Percentiles rank a stretch among this genome's conserved stretches.
Conservation (phyloP, 2,797 vertebrate genomes). For the Chanos chanos region DNA sequence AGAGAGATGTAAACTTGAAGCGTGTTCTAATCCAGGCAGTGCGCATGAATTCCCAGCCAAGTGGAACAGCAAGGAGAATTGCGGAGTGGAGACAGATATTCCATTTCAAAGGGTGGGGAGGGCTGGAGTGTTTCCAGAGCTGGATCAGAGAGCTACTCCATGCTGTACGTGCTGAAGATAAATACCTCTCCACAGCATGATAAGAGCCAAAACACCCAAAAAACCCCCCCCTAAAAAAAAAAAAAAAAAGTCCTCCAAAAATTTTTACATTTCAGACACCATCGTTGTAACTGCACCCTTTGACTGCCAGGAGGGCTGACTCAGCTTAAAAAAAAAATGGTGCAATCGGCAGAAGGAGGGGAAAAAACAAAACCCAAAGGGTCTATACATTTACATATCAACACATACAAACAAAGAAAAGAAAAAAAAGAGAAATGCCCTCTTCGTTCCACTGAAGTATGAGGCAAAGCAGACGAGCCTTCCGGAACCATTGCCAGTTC, state of each 20-base stretch:
- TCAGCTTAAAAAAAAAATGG: constrained; percentile 15
- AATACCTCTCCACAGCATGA: constrained; percentile 28
- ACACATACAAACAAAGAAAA: constrained; percentile 33
- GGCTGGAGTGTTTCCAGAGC: constrained; percentile 33
- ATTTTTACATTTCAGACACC: constrained; percentile 3
- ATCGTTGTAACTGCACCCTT: constrained; percentile 23
- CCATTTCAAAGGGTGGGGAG: constrained; percentile 44
- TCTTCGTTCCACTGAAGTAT: constrained; percentile 33
- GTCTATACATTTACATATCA: constrained; percentile 47
- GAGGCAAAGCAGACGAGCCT: constrained; percentile 48
- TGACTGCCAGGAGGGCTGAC: constrained; percentile 19
- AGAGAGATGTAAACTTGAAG: constrained; percentile 35
- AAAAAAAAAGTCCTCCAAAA: constrained; percentile 24
- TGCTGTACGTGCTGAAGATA: constrained; percentile 23
- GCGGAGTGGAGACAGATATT: constrained; percentile 48
- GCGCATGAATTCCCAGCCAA: constrained; percentile 31
- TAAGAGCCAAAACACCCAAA: constrained; percentile 5
- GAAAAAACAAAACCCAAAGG: constrained; percentile 36
- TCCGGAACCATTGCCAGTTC: constrained; percentile 35
- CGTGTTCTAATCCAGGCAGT: constrained; percentile 37
- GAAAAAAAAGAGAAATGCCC: constrained; percentile 30
- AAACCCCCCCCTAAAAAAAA: constrained; percentile 33
- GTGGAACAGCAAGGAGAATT: constrained; percentile 21
- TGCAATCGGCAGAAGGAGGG: constrained; percentile 16
- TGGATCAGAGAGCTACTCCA: constrained; percentile 21